These are phyloP conservation scores for Pituophis catenifer DNA, from an alignment of 2,113 vertebrate species.

Conservation along the genomic window DNA sequence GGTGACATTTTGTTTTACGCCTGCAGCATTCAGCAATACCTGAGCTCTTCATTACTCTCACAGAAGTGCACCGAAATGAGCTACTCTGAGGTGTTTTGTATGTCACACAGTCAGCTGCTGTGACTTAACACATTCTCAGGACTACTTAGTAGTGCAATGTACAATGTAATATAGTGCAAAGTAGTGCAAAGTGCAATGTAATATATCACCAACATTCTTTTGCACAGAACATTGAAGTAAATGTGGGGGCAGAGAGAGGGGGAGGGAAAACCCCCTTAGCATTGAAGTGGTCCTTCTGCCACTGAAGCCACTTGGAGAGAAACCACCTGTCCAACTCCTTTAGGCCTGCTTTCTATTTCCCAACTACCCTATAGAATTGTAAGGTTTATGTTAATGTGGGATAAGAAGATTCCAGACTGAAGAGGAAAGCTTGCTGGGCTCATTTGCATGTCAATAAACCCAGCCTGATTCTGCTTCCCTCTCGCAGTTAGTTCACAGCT, in stretches of 20 bases:
- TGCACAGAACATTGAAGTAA: neutral
- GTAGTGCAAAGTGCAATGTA: neutral
- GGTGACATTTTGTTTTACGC: neutral
- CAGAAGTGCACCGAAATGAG: neutral
- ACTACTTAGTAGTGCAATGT: neutral
- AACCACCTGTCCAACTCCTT: slow-evolving; percentile 2
- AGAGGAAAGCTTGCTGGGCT: slow-evolving; percentile 5
- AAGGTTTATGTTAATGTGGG: neutral
- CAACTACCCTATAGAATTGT: slow-evolving; percentile 9
- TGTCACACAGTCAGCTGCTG: neutral
- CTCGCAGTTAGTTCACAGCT: neutral
- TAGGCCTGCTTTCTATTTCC: neutral
- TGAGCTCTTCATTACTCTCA: neutral
- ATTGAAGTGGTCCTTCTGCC: neutral
- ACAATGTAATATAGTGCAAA: neutral
- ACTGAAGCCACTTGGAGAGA: neutral
- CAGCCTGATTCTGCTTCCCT: neutral
- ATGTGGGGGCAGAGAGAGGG: neutral
- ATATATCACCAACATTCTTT: neutral
- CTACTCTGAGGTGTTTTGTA: neutral
- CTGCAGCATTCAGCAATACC: neutral
- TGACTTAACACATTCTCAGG: neutral
- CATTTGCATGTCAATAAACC: slow-evolving; percentile 23
- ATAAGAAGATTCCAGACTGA: slow-evolving; percentile 14
- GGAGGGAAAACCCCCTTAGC: neutral